These are phyloP conservation scores for Zosterops borbonicus DNA, from an alignment of 2,113 vertebrate genomes.

Conservation along the genomic window DNA sequence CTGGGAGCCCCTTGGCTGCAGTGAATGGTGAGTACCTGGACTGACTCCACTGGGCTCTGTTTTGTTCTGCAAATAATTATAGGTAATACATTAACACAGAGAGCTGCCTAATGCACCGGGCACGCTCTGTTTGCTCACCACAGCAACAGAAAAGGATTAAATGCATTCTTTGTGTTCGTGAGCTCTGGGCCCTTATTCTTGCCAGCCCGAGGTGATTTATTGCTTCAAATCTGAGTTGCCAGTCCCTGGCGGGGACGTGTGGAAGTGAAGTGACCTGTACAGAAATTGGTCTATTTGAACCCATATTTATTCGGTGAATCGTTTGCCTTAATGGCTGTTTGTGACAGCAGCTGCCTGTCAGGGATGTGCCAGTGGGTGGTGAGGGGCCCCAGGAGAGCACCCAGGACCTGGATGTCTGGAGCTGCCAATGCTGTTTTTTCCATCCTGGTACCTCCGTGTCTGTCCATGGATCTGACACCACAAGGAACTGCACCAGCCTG, in stretches of 20 bases:
- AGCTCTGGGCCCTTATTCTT: not conserved
- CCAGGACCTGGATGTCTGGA: not conserved
- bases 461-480: not conserved
- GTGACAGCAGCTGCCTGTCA: not conserved
- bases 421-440: not conserved
- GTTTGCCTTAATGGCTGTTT: not conserved
- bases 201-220: not conserved
- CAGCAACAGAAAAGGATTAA: slow-evolving; percentile 21
- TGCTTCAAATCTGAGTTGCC: not conserved
- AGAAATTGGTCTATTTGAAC: not conserved
- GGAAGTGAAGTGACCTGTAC: not conserved
- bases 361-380: not conserved
- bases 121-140: not conserved
- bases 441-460: not conserved
- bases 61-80: not conserved
- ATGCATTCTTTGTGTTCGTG: not conserved
- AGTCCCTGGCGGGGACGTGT: not conserved
- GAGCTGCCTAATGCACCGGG: not conserved
- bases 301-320: not conserved
- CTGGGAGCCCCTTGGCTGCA: not conserved
- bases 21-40: not conserved
- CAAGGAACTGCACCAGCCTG: not conserved
- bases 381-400: not conserved
- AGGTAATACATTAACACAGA: not conserved
- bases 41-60: not conserved